Base-by-base conservation (phyloP, 2,113 vertebrate species). In the Mugil cephalus region DNA sequence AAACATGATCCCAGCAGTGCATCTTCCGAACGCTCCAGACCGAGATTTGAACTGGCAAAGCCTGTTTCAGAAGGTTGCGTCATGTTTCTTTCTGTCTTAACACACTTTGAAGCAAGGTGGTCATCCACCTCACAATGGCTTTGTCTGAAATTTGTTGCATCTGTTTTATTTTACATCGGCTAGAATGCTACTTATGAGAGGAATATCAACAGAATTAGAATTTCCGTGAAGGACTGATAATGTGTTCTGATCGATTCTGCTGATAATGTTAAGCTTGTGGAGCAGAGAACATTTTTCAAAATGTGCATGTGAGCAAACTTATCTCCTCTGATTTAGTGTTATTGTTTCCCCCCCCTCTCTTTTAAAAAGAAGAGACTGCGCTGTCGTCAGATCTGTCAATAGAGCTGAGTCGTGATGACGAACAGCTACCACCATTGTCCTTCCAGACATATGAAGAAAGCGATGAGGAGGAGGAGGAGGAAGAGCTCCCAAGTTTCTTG, bases 401-500 rank as follows among this genome's bases (percentile, higher is more conserved):
- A 15, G 91, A 94, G 71, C 90, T 92, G 51, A 93, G 88, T 79
- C 59, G 83, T 8, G 55, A 85, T 24, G 87, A 92, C 50, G 83
- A 91, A 4, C 65, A 69, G 19, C 65, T 74, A 10, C 58, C 74
- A 6, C 17, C 78, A 8, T 59, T 83, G 15, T 50, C 74, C 17
- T 18, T 75, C 17, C 67, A 72, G n/a, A 81, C 85, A 30, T 83
- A 93, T 19, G 79, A 83, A 9, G 61, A 79, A 36, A 87, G 86
- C 19, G 92, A 88, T 4, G 86, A 89, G 1, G 90, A 92, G 4
- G 91, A 91, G 0, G 91, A 90, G 0, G 82, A 89, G 0, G 92
- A 94, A 5, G 93, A 94, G 48, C 83, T 94, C 4, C 93, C 93
- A 21, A 91, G 92, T 71, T 92, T 93, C 77, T 77, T 92, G 52